A percentile compares a stretch with the other conserved stretches of the same genome.
phyloP scores from a whole-genome alignment of 2,113 vertebrate species.

The Steatornis caripensis region DNA sequence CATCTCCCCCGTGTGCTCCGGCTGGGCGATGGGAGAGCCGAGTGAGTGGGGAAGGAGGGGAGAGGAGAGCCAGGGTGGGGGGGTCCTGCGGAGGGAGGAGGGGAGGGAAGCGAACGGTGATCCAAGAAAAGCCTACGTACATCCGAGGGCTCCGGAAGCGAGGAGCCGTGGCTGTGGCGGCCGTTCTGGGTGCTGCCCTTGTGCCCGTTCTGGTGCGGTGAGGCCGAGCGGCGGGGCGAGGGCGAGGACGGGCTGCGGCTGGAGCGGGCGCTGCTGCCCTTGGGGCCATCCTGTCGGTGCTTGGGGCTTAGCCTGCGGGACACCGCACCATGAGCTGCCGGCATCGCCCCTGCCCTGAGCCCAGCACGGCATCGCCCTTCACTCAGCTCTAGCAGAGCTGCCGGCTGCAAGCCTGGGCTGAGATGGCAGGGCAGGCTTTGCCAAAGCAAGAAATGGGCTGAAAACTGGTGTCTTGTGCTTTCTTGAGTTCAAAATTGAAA shows the following conservation, averaged over 20 bases:
- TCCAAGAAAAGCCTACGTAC: slow-evolving; percentile 88
- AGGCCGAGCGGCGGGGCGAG: slow-evolving; percentile 76
- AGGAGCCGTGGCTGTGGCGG: slow-evolving; percentile 76
- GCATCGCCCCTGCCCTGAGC: neutral
- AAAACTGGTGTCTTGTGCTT: neutral
- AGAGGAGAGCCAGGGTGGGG: neutral
- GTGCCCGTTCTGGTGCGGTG: slow-evolving; percentile 90
- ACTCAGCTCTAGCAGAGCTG: neutral
- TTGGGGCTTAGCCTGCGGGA: slow-evolving; percentile 76
- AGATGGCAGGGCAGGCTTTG: neutral
- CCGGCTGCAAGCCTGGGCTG: neutral
- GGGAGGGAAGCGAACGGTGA: slow-evolving; percentile 39
- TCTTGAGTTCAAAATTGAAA: neutral
- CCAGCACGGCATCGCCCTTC: neutral
- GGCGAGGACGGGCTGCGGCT: slow-evolving; percentile 78
- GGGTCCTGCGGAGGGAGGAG: neutral
- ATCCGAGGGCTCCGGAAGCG: slow-evolving; percentile 83
- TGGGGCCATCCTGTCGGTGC: slow-evolving; percentile 80
- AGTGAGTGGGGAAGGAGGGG: neutral
- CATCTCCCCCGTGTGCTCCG: neutral
- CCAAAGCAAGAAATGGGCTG: neutral
- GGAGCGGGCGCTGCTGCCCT: slow-evolving; percentile 77
- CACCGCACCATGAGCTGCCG: neutral
- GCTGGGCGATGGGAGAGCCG: neutral
- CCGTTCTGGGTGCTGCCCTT: slow-evolving; percentile 85